These are phyloP conservation scores for Plebejus anna DNA, from an alignment of 2,888 invertebrate species.

Conservation along the genomic window DNA sequence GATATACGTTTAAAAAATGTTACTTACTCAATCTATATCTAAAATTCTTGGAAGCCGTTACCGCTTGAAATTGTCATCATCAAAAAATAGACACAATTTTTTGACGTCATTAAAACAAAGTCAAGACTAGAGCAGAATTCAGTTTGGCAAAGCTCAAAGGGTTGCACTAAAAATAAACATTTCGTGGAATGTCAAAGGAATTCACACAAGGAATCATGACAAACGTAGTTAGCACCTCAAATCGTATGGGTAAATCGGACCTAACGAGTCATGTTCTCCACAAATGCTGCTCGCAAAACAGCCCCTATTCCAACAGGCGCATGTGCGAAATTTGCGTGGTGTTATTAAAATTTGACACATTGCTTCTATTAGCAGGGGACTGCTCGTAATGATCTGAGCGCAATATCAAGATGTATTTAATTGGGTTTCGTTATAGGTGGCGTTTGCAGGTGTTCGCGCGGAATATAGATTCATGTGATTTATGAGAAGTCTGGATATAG, in stretches of 20 bases:
- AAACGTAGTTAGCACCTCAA: constrained; percentile 40
- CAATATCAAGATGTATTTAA: constrained; percentile 77
- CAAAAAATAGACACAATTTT: neutral
- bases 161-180: constrained; percentile 16
- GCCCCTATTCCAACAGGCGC: constrained; percentile 28
- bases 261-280: constrained; percentile 41
- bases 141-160: constrained; percentile 10
- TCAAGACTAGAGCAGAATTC: neutral
- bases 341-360: constrained; percentile 34
- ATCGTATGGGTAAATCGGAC: constrained; percentile 37
- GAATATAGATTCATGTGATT: constrained; percentile 67
- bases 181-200: constrained; percentile 22
- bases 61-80: too few species aligned
- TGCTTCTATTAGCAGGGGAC: constrained; percentile 35
- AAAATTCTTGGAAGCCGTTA: too few species aligned
- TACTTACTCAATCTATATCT: too few species aligned
- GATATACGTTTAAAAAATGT: too few species aligned
- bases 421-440: constrained; percentile 52
- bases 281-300: constrained; percentile 30
- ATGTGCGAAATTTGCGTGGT: constrained; percentile 30
- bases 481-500: constrained; percentile 44
- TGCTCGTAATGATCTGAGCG: constrained; percentile 64
- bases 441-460: constrained; percentile 64
- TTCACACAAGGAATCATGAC: constrained; percentile 40
- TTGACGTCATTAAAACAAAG: neutral